Evolutionary conservation across 2,797 vertebrate species (phyloP).

Genomic region (Cetoscarus ocellatus): DNA sequence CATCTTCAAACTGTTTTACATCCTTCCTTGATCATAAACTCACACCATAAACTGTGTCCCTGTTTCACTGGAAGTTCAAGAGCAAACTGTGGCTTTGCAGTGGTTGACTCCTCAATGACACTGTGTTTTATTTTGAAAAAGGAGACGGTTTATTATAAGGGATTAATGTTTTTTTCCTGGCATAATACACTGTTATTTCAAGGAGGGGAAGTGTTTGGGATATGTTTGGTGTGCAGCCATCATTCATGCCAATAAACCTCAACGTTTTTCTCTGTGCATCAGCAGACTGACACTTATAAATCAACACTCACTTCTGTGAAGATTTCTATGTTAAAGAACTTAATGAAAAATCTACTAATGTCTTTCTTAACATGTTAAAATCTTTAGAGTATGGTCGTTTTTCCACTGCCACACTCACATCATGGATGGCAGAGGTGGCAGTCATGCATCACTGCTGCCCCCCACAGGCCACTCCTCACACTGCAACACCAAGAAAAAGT

Average conservation of each 20-base stretch:
- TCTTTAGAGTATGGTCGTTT: conserved; percentile 1
- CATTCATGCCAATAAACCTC: neutral
- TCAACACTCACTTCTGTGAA: neutral
- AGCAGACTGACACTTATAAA: neutral
- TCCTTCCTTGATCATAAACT: conserved; percentile 8
- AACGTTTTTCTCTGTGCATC: neutral
- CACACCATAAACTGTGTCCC: neutral
- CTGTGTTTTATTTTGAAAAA: conserved; percentile 9
- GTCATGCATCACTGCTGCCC: conserved; percentile 58
- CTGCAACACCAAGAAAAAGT: conserved; percentile 51
- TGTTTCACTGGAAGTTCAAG: neutral
- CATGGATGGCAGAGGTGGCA: neutral
- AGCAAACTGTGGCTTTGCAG: conserved; percentile 3
- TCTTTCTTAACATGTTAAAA: conserved; percentile 25
- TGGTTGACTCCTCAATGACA: neutral
- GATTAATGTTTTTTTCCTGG: conserved; percentile 27
- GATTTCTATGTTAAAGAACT: neutral
- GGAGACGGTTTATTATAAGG: neutral
- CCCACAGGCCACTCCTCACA: conserved; percentile 49
- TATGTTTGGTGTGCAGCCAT: neutral
- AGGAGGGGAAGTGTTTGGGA: neutral
- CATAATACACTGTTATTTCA: conserved; percentile 14
- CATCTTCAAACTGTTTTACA: neutral
- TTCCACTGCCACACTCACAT: neutral
- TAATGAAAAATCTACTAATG: conserved; percentile 5